A percentile compares a stretch with the other conserved stretches of the same genome.
Evolutionary conservation across 2,797 vertebrate genomes (phyloP).

Genomic region (Buceros bicornis): DNA sequence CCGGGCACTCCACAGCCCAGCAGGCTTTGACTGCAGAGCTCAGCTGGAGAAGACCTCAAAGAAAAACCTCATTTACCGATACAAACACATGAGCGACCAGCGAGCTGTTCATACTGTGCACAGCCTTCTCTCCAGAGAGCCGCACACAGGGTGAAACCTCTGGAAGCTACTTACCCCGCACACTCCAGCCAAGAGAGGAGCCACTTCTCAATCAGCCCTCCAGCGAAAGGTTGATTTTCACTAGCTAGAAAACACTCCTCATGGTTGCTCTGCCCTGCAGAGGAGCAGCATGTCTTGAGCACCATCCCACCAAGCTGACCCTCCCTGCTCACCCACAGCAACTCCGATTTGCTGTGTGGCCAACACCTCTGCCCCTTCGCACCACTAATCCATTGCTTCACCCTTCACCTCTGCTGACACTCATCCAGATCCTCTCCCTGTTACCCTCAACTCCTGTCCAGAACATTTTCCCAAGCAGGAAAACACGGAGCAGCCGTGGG

Average conservation of each 20-base stretch:
- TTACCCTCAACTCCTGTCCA: not conserved
- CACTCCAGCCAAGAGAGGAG: not conserved
- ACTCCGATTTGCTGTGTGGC: no score
- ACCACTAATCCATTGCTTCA: not conserved
- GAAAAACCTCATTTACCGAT: not conserved
- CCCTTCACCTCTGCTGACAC: not conserved
- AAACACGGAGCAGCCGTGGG: not conserved
- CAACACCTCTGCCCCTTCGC: not conserved
- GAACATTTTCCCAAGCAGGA: not conserved
- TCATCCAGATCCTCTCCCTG: not conserved
- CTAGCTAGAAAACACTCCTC: not conserved
- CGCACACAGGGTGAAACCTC: not conserved
- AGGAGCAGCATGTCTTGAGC: not conserved
- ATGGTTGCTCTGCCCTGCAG: not conserved
- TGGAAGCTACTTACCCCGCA: not conserved
- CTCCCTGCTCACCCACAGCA: not conserved
- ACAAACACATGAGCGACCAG: not conserved
- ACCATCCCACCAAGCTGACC: not conserved
- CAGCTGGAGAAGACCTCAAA: not conserved
- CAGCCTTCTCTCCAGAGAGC: not conserved
- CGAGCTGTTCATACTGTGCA: fast-evolving
- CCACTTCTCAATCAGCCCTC: not conserved
- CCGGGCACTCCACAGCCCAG: fast-evolving
- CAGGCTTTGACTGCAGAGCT: not conserved
- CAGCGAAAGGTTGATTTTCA: fast-evolving